These are phyloP conservation scores for Dicaeum eximium DNA, from an alignment of 2,113 vertebrate genomes.

Conservation along the genomic window DNA sequence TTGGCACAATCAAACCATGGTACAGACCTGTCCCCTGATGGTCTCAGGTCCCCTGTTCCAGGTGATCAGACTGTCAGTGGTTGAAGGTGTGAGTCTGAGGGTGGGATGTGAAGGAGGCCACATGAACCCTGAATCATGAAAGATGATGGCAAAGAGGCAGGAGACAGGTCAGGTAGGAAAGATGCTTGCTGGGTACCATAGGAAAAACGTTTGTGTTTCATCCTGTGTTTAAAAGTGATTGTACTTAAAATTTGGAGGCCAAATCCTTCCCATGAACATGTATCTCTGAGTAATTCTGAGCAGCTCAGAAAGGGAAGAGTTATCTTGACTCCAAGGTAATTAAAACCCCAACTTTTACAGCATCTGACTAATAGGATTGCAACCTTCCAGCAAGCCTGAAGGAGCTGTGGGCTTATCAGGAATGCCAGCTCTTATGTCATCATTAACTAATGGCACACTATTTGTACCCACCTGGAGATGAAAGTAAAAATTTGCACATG, in stretches of 20 bases:
- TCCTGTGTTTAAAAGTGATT: not conserved
- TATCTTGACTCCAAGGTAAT: slow-evolving; percentile 8
- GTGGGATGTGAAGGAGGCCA: not conserved
- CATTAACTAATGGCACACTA: slow-evolving; percentile 27
- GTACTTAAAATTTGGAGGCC: not conserved
- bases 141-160: not conserved
- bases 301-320: not conserved
- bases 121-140: not conserved
- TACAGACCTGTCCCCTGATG: not conserved
- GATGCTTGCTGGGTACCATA: not conserved
- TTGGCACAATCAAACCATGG: not conserved
- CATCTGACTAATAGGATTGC: slow-evolving; percentile 15
- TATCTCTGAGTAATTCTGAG: not conserved
- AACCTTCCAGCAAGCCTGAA: slow-evolving; percentile 19
- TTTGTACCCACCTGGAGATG: slow-evolving; percentile 15
- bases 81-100: not conserved
- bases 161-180: not conserved
- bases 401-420: slow-evolving; percentile 1
- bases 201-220: not conserved
- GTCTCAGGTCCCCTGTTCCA: not conserved
- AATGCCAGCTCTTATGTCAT: slow-evolving; percentile 9
- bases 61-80: not conserved
- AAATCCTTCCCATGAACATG: not conserved
- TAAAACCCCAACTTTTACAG: not conserved
- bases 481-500: slow-evolving; percentile 28